Percentiles rank a stretch among this genome's conserved stretches.
phyloP scores from a whole-genome alignment of 2,113 vertebrate genomes.

The Macaca fascicularis region DNA sequence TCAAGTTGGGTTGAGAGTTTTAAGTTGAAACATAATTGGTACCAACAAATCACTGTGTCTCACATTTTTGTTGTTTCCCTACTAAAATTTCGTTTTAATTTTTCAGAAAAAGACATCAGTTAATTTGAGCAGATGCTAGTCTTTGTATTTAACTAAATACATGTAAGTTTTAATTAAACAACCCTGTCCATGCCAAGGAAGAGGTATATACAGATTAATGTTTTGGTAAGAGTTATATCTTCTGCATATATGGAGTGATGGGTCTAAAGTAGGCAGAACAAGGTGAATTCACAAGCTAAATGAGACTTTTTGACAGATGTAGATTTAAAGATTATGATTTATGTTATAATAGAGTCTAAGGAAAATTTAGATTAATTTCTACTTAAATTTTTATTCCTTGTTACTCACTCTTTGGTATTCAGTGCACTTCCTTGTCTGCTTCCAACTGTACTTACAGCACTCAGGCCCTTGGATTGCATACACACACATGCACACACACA shows the following conservation, averaged over 20 bases:
- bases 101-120: neutral
- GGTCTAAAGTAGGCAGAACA: neutral
- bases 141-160: constrained; percentile 43
- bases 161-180: constrained; percentile 50
- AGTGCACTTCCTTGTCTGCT: neutral
- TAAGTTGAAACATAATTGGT: constrained; percentile 42
- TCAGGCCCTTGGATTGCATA: neutral
- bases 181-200: neutral
- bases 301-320: neutral
- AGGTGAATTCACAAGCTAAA: neutral
- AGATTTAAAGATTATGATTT: neutral
- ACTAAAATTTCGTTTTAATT: constrained; percentile 25
- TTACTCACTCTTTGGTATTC: neutral
- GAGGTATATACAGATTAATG: neutral
- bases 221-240: neutral
- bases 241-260: neutral
- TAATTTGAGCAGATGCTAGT: constrained; percentile 25
- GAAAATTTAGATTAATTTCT: neutral
- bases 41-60: neutral
- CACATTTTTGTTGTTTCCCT: constrained; percentile 2
- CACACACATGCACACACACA: neutral
- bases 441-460: neutral
- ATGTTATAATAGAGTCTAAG: neutral
- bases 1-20: constrained; percentile 40
- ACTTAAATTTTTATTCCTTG: neutral